Percentiles rank a stretch among this genome's conserved stretches.
These are phyloP conservation scores for Drosophila arizonae DNA, from an alignment of 1,140 invertebrate genomes.

Conservation along the genomic window DNA sequence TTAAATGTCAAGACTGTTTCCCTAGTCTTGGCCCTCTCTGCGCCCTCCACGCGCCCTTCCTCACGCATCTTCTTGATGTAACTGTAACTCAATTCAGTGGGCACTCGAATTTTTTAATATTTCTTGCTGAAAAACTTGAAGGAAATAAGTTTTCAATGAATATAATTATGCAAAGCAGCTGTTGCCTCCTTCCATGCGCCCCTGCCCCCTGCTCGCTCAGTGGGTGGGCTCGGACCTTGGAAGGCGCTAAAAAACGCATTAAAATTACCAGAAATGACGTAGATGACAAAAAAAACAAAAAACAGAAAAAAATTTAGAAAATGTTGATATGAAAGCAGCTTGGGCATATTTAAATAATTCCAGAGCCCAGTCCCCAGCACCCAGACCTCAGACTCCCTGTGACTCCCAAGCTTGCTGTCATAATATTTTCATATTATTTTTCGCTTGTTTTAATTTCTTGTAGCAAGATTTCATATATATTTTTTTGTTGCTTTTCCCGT, in stretches of 20 bases:
- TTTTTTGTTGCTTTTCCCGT: not conserved
- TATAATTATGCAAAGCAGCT: slow-evolving; percentile 79
- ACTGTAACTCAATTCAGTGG: slow-evolving; percentile 70
- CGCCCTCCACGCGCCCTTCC: no score
- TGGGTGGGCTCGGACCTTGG: slow-evolving; percentile 53
- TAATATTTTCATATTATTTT: slow-evolving; percentile 77
- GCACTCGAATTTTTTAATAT: slow-evolving; percentile 63
- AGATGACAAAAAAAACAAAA: slow-evolving; percentile 35
- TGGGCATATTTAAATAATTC: slow-evolving; percentile 74
- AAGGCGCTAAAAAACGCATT: slow-evolving; percentile 53
- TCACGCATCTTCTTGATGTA: slow-evolving; percentile 9
- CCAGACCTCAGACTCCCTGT: not conserved
- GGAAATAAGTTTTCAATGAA: slow-evolving; percentile 80
- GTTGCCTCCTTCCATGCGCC: not conserved
- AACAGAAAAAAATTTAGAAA: slow-evolving; percentile 38
- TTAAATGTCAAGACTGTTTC: slow-evolving; percentile 65
- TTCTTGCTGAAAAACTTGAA: slow-evolving; percentile 68
- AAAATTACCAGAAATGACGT: slow-evolving; percentile 43
- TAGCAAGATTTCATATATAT: slow-evolving; percentile 65
- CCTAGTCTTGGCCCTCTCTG: slow-evolving; percentile 19
- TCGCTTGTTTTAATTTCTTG: slow-evolving; percentile 79
- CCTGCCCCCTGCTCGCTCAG: slow-evolving; percentile 17
- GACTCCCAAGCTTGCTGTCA: slow-evolving; percentile 48
- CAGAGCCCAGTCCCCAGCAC: slow-evolving; percentile 15
- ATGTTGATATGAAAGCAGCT: slow-evolving; percentile 73